phyloP scores from a whole-genome alignment of 2,888 invertebrate genomes.

The Platypus cylindrus region DNA sequence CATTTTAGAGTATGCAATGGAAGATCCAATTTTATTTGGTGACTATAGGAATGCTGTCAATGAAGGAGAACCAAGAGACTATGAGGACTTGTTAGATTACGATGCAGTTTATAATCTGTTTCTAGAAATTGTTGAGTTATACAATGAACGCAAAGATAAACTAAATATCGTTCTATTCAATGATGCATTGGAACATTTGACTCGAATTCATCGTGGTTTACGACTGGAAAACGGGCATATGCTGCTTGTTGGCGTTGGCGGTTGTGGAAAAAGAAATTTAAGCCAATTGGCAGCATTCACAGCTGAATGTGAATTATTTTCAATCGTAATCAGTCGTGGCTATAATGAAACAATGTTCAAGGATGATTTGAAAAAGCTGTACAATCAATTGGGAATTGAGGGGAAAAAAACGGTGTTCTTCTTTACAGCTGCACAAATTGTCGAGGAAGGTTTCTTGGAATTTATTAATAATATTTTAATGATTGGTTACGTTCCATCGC shows the following conservation, averaged over 20 bases:
- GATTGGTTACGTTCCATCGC: conserved; percentile 71
- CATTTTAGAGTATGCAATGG: conserved; percentile 53
- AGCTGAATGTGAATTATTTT: conserved; percentile 70
- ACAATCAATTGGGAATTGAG: conserved; percentile 59
- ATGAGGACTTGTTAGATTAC: conserved; percentile 83
- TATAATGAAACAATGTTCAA: conserved; percentile 74
- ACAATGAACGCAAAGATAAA: conserved; percentile 60
- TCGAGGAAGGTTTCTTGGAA: conserved; percentile 76
- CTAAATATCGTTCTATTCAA: conserved; percentile 80
- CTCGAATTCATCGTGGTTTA: conserved; percentile 71
- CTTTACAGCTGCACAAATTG: conserved; percentile 71
- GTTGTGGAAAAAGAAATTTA: conserved; percentile 77
- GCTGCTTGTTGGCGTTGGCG: conserved; percentile 78
- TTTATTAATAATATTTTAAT: conserved; percentile 85
- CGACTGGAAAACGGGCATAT: conserved; percentile 75
- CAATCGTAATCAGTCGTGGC: conserved; percentile 71
- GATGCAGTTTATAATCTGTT: conserved; percentile 79
- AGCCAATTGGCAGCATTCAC: conserved; percentile 72
- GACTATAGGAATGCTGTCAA: conserved; percentile 78
- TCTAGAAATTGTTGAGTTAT: conserved; percentile 81
- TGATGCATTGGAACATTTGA: conserved; percentile 83
- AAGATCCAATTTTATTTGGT: conserved; percentile 77
- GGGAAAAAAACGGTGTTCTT: conserved; percentile 69
- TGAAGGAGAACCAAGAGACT: conserved; percentile 65
- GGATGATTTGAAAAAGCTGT: conserved; percentile 75